These are phyloP conservation scores for Thalpophila matura DNA, from an alignment of 2,888 invertebrate genomes.

Conservation along the genomic window DNA sequence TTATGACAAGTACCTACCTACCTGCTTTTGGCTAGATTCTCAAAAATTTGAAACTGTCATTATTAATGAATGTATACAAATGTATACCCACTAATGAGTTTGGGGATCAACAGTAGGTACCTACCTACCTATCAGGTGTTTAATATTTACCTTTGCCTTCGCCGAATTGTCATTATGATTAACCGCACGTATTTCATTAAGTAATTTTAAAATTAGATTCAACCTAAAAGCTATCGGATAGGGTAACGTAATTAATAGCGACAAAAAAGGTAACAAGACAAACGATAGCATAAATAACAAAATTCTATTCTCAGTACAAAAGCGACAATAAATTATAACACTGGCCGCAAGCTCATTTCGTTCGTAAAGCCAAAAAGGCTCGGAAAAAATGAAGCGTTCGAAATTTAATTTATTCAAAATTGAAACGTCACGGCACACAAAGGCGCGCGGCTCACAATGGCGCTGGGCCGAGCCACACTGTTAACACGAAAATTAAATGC, in stretches of 20 bases:
- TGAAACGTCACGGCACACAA: slow-evolving; percentile 90
- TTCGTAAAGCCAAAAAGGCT: slow-evolving; percentile 78
- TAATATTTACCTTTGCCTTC: slow-evolving; percentile 29
- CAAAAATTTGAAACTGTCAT: slow-evolving; percentile 22
- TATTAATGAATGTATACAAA: slow-evolving; percentile 25
- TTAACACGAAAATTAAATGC: slow-evolving; percentile 91
- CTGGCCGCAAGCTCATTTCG: slow-evolving; percentile 85
- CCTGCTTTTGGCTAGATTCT: slow-evolving; percentile 15
- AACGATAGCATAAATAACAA: slow-evolving; percentile 76
- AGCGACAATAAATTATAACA: slow-evolving; percentile 87
- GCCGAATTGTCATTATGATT: slow-evolving; percentile 28
- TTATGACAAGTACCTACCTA: neutral
- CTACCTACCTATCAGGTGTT: slow-evolving; percentile 36
- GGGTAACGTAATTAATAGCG: slow-evolving; percentile 57
- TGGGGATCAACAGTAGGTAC: slow-evolving; percentile 16
- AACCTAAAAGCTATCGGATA: slow-evolving; percentile 24
- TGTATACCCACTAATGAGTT: slow-evolving; percentile 34
- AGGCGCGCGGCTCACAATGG: slow-evolving; percentile 86
- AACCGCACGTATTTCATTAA: slow-evolving; percentile 37
- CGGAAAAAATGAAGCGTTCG: slow-evolving; percentile 89
- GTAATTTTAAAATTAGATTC: slow-evolving; percentile 22
- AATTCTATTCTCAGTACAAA: slow-evolving; percentile 81
- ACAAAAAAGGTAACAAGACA: slow-evolving; percentile 64
- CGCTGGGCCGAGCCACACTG: slow-evolving; percentile 78
- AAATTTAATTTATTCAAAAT: slow-evolving; percentile 91